Conservation (phyloP, 35 echinoderm and acorn worm genomes). For the Apostichopus californicus region DNA sequence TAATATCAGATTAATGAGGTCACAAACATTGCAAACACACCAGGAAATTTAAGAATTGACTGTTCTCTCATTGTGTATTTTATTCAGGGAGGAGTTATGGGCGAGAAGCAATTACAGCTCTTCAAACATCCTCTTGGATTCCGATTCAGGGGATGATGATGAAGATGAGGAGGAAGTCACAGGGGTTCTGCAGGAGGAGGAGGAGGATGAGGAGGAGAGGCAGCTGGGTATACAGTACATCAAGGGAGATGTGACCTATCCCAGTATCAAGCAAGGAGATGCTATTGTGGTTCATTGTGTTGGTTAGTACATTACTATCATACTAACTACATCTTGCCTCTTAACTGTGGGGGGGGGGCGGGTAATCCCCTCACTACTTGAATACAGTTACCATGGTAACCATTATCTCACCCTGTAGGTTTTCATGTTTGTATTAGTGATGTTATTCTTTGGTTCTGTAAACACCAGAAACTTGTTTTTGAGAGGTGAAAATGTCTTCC, state of each 20-base stretch:
- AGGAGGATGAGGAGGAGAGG: constrained; percentile 57
- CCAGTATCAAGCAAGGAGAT: constrained; percentile 67
- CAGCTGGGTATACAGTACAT: constrained; percentile 66
- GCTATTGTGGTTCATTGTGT: constrained; percentile 95
- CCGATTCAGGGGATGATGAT: constrained; percentile 84
- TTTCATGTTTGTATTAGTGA: not conserved
- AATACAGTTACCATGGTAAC: not conserved
- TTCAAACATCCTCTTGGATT: constrained; percentile 69
- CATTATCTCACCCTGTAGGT: not conserved
- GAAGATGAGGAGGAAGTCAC: constrained; percentile 23
- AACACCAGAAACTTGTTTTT: no score
- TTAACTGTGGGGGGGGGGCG: no score
- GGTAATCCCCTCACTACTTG: no score
- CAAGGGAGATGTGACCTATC: constrained; percentile 90
- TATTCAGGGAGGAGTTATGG: constrained; percentile 74
- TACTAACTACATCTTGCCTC: no score
- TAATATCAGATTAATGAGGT: no score
- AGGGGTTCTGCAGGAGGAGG: constrained; percentile 24
- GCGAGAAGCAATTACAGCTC: constrained; percentile 73
- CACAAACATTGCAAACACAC: no score
- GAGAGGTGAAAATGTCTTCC: no score
- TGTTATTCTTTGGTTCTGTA: no score
- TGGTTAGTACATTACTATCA: constrained; percentile 51
- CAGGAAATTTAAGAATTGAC: no score
- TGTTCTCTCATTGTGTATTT: no score